A percentile compares a stretch with the other conserved stretches of the same genome.
Conservation (phyloP, 2,797 vertebrate species). For the Nothura maculosa region DNA sequence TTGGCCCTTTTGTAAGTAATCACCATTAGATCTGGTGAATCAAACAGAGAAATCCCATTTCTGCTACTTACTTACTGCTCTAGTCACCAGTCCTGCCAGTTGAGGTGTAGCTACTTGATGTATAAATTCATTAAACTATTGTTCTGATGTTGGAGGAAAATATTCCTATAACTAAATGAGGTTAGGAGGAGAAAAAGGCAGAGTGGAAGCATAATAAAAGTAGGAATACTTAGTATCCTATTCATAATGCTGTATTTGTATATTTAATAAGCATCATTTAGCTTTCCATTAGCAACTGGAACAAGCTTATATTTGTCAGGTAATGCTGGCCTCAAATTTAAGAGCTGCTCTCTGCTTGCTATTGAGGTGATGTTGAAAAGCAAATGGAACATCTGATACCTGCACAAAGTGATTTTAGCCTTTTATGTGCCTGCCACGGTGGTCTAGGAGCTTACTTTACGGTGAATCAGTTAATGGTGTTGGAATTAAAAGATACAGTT, state of each 20-base stretch:
- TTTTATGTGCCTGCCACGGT: neutral
- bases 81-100: neutral
- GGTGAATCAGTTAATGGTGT: slow-evolving; percentile 58
- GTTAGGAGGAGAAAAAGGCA: neutral
- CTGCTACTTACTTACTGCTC: neutral
- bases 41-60: neutral
- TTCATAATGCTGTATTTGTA: neutral
- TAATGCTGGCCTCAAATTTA: neutral
- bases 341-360: slow-evolving; percentile 22
- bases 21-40: neutral
- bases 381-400: slow-evolving; percentile 18
- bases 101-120: neutral
- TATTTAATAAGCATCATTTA: neutral
- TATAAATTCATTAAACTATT: neutral
- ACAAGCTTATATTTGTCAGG: neutral
- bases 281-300: neutral
- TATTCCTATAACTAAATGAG: neutral
- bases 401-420: slow-evolving; percentile 5
- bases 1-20: neutral
- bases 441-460: slow-evolving; percentile 31
- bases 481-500: slow-evolving; percentile 63
- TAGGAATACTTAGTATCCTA: neutral
- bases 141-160: neutral
- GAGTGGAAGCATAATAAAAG: neutral
- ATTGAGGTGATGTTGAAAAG: slow-evolving; percentile 20